These are phyloP conservation scores for Drosophila teissieri DNA, from an alignment of 1,140 invertebrate species.

Conservation along the genomic window DNA sequence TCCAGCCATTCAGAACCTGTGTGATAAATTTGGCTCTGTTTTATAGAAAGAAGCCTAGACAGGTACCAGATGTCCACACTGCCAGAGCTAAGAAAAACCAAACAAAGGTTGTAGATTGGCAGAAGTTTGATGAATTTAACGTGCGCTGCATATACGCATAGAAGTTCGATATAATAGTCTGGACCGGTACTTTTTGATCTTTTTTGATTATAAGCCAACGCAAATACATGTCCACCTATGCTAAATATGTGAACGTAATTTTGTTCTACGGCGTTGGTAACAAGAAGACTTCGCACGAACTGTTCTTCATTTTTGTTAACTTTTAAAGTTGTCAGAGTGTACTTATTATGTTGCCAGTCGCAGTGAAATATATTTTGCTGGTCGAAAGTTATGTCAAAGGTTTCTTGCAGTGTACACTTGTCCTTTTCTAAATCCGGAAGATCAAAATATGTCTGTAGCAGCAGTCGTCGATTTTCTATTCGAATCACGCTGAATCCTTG, in stretches of 20 bases:
- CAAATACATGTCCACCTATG: conserved; percentile 63
- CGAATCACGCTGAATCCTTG: conserved; percentile 69
- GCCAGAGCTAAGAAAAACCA: conserved; percentile 66
- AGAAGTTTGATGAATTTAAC: conserved; percentile 58
- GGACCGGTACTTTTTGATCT: not conserved
- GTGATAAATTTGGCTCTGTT: conserved; percentile 54
- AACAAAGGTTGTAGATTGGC: conserved; percentile 49
- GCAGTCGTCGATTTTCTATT: conserved; percentile 27
- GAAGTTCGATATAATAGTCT: conserved; percentile 58
- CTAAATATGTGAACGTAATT: conserved; percentile 61
- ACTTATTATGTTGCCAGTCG: conserved; percentile 61
- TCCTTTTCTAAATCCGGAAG: conserved; percentile 56
- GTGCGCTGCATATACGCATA: conserved; percentile 56
- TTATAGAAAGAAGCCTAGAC: conserved; percentile 47
- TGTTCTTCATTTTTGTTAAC: conserved; percentile 41
- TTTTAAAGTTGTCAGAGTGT: conserved; percentile 47
- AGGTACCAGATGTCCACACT: conserved; percentile 76
- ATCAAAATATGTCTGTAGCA: conserved; percentile 65
- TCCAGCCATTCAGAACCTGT: conserved; percentile 62
- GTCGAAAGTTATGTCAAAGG: conserved; percentile 74
- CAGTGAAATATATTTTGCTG: conserved; percentile 69
- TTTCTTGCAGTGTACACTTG: conserved; percentile 43
- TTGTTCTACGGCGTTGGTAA: conserved; percentile 1
- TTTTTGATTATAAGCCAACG: conserved; percentile 9
- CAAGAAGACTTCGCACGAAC: conserved; percentile 62